Base-by-base conservation (phyloP, 2,797 vertebrate species). In the Lepus townsendii region DNA sequence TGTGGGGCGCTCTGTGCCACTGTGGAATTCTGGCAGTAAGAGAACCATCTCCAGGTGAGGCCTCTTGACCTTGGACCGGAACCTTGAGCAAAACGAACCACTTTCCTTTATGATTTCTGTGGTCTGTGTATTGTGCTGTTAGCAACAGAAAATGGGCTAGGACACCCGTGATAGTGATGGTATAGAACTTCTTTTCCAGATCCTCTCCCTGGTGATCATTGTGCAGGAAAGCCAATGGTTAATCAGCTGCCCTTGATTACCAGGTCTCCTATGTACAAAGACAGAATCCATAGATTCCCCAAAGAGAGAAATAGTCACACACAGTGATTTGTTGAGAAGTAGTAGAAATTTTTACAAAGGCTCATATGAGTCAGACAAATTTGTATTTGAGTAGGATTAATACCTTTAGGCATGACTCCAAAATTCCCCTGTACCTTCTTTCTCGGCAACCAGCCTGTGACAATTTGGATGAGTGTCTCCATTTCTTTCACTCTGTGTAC, bases 251-350 rank as follows among this genome's bases (percentile, higher is more conserved):
- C 69, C 30, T 22, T 26, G 42, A 71, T 69, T 60, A 90, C 10
- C 5, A 6, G 52, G 32, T 90, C 20, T 50, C 66, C 60, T 16
- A 60, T 6, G 35, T 47, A 47, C 68, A 47, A 63, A 76, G 66
- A 71, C 14, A 42, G 26, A 73, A 42, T 69, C 20, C 16, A 30
- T 68, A 52, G 42, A 42, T 50, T 69, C 6, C 47, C 66, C 4
- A 10, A 79, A 42, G 87, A 63, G 16, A 78, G 73, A 78, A 78
- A 83, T 87, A 89, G 27, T 89, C n/a, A 83, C 22, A 77, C 4
- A 10, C 26, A 63, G 19, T 3, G 4, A 69, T 79, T 85, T 65
- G 63, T 65, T 75, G 19, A 69, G 32, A 83, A 78, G 11, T 62
- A 35, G 3, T 60, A 71, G 71, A 68, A 14, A 50, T 12, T 35